Conservation (phyloP, 1,140 invertebrate species). For the Platorchestia sp. region DNA sequence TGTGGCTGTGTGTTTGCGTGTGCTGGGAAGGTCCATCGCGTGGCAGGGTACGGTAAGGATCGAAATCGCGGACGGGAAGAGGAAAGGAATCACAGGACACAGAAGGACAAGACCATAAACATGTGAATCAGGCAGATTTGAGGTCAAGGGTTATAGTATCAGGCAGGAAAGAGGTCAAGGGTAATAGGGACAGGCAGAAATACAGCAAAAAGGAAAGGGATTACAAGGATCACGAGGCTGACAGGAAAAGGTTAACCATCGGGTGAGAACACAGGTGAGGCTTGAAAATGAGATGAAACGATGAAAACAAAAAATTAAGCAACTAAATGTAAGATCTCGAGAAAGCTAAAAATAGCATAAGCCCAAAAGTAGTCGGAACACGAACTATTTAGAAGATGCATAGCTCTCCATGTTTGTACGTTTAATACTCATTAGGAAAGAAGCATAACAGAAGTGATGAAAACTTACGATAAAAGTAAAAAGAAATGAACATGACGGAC, state of each 20-base stretch:
- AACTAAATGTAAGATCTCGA: not conserved
- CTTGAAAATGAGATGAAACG: not conserved
- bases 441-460: not conserved
- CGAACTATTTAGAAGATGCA: not conserved
- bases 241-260: not conserved
- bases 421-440: not conserved
- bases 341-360: not conserved
- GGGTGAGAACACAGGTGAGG: not conserved
- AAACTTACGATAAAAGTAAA: not conserved
- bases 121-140: not conserved
- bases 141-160: no score
- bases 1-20: constrained; percentile 7
- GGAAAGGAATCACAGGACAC: not conserved
- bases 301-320: not conserved
- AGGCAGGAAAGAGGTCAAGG: no score
- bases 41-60: constrained; percentile 3
- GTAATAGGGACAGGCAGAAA: not conserved
- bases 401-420: not conserved
- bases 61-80: not conserved
- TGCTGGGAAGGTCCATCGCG: not conserved
- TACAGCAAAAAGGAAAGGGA: not conserved
- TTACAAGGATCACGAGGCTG: not conserved
- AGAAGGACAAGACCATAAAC: not conserved
- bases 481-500: not conserved
- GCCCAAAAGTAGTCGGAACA: not conserved